Conservation (phyloP, 2,113 vertebrate genomes). For the Todiramphus chloris region DNA sequence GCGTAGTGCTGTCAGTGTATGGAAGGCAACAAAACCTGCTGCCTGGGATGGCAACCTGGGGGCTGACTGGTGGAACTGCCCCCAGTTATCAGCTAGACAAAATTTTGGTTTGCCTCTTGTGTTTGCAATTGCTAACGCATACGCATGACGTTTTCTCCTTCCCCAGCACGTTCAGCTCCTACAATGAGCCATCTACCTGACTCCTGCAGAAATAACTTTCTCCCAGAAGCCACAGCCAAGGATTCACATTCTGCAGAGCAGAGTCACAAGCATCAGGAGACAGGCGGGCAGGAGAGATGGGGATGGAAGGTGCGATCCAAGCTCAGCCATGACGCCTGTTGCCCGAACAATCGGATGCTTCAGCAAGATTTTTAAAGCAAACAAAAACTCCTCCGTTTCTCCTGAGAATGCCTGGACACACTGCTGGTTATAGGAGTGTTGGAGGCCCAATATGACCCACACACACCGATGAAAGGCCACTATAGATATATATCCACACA, state of each 20-base stretch:
- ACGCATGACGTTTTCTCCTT: not conserved
- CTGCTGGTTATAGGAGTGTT: not conserved
- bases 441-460: rapidly evolving
- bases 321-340: rapidly evolving
- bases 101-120: rapidly evolving
- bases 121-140: not conserved
- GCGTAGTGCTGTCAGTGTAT: rapidly evolving
- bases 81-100: rapidly evolving
- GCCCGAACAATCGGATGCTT: not conserved
- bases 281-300: not conserved
- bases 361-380: not conserved
- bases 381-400: rapidly evolving
- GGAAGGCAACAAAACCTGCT: not conserved
- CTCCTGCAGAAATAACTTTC: rapidly evolving
- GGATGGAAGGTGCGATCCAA: rapidly evolving
- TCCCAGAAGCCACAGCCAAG: not conserved
- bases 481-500: rapidly evolving
- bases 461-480: rapidly evolving
- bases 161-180: not conserved
- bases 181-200: rapidly evolving
- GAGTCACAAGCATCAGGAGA: rapidly evolving
- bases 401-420: not conserved
- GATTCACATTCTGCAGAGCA: rapidly evolving
- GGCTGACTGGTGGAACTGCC: not conserved
- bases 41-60: not conserved